Evolutionary conservation across 92 coral and sea anemone species (phyloP), one percentile per base, ranked within the genome.

Genomic region (Porites rus): DNA sequence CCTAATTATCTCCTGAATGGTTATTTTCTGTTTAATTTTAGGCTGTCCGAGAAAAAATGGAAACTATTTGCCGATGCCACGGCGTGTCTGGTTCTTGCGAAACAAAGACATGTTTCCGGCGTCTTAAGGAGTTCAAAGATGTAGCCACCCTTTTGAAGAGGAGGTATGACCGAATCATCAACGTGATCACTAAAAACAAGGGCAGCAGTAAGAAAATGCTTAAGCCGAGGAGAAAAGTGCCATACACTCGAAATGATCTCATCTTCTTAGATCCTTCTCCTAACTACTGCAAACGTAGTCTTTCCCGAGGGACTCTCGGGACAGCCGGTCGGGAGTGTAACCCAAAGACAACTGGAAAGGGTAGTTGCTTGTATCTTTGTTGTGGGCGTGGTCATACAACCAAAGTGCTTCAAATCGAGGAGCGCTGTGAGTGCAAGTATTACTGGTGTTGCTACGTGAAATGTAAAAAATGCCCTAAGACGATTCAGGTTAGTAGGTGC

Each of bases 31-130:
- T 43, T 64, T 67, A 3, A 73, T 54, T 22, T 56, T 85, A 97
- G 99, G 96, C 95, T 78, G 99, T 95, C 61, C 94, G 96, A 74
- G 92, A 93, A 58, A 84, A 84, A 59, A 79, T 97, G 95, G 90
- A 82, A 38, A 64, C 87, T 8, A 69, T 88, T 38, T 97, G 99
- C 85, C 76, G 92, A 78, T 97, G 99, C 66, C 99, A 93, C 24
- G 99, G 98, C 14, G 91, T 93, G 14, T 91, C 98, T 1, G 97
- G 94, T 2, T 58, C 89, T 64, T 95, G 98, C 79, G 83, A 77
- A 78, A 77, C 81, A 4, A 87, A 95, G 82, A 92, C 92, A 5
- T 97, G 99, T 88, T 92, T 91, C 60, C 89, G 98, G 18, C 93
- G 93, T 16, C 81, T 97, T 72, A 87, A 94, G 50, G 91, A 92